Evolutionary conservation across 2,888 invertebrate species (phyloP).

Genomic region (Esperia sulphurella): DNA sequence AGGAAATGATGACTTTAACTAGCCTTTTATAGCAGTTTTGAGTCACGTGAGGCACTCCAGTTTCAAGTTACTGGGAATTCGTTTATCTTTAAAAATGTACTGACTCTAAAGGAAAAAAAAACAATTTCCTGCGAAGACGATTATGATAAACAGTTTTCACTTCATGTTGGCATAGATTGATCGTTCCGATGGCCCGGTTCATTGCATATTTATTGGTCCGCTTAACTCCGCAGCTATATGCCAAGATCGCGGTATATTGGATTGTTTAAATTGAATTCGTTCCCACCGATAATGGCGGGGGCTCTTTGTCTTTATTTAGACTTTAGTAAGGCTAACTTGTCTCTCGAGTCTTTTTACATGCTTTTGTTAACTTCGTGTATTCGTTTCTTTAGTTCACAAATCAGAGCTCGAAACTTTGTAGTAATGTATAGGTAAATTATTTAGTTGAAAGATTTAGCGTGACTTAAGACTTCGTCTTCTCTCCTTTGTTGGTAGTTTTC

Average conservation of each 20-base stretch:
- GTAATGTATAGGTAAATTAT: background rate
- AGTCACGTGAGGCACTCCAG: too few species aligned
- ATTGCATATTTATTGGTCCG: slow-evolving; percentile 61
- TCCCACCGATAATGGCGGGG: slow-evolving; percentile 14
- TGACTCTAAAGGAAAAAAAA: too few species aligned
- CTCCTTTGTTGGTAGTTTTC: too few species aligned
- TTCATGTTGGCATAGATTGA: slow-evolving; percentile 49
- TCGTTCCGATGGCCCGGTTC: slow-evolving; percentile 39
- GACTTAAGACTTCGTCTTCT: too few species aligned
- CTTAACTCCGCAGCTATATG: slow-evolving; percentile 36
- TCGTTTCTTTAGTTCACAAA: too few species aligned
- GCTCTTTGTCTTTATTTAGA: slow-evolving; percentile 20
- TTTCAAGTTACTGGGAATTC: too few species aligned
- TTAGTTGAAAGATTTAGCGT: too few species aligned
- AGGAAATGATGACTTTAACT: too few species aligned
- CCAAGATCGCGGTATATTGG: slow-evolving; percentile 33
- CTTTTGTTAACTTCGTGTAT: too few species aligned
- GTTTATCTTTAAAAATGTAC: too few species aligned
- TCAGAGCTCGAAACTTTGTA: too few species aligned
- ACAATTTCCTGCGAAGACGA: slow-evolving; percentile 35
- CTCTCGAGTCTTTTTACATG: background rate
- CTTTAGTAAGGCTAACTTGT: slow-evolving; percentile 7
- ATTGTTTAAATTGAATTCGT: slow-evolving; percentile 39
- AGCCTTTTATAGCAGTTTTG: too few species aligned
- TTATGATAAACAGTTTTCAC: slow-evolving; percentile 61